These are phyloP conservation scores for Apaloderma vittatum DNA, from an alignment of 2,113 vertebrate species.

Conservation along the genomic window DNA sequence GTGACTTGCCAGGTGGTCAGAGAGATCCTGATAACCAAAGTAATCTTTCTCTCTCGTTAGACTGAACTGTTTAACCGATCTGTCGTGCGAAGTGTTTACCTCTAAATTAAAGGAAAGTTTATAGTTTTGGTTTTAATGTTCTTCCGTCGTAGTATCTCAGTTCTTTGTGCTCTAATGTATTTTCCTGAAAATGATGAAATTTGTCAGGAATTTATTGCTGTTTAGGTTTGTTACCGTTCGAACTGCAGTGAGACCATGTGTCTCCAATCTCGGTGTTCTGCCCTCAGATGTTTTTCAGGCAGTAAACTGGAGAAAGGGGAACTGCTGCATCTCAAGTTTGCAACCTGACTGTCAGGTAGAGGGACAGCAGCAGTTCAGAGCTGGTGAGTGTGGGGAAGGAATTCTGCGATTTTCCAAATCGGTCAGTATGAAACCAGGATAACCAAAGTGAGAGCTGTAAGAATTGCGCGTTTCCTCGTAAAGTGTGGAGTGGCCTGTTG, in stretches of 20 bases:
- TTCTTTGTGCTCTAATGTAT: not conserved
- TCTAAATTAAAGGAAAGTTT: not conserved
- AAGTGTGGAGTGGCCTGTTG: not conserved
- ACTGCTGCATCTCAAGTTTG: not conserved
- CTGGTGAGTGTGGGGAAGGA: no score
- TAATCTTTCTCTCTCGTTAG: not conserved
- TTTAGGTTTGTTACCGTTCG: not conserved
- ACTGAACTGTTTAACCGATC: not conserved
- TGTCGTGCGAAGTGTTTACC: not conserved
- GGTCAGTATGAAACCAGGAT: not conserved
- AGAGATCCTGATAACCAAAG: not conserved
- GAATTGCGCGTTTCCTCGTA: rapidly evolving
- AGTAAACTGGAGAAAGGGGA: not conserved
- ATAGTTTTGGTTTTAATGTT: not conserved
- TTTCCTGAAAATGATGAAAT: not conserved
- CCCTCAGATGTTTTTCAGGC: not conserved
- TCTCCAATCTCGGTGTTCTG: not conserved
- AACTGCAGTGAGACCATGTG: rapidly evolving
- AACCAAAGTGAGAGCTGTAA: not conserved
- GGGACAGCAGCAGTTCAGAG: not conserved
- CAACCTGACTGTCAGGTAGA: no score
- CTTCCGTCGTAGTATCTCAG: not conserved
- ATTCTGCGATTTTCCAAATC: not conserved
- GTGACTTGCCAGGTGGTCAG: not conserved
- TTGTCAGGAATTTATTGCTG: not conserved